A percentile compares a stretch with the other conserved stretches of the same genome.
phyloP scores from a whole-genome alignment of 2,113 vertebrate genomes.

The Cephalopterus ornatus region DNA sequence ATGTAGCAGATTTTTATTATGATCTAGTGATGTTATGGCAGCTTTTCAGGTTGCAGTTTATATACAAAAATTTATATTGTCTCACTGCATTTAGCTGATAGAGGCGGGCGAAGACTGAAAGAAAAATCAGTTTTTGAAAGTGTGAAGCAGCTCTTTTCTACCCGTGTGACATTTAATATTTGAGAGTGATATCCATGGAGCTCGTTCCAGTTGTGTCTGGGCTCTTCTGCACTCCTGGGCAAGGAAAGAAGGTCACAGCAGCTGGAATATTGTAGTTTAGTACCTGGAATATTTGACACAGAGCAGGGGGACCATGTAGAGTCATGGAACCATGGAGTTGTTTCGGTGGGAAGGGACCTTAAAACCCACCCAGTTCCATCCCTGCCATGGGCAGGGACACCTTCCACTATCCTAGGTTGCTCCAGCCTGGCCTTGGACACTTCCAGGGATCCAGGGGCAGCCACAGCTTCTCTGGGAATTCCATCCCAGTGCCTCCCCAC shows the following conservation, averaged over 20 bases:
- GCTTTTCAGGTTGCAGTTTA: not conserved
- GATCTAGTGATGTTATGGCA: not conserved
- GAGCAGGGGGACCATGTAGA: not conserved
- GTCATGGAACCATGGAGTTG: too few species aligned
- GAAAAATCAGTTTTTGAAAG: not conserved
- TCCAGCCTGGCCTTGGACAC: not conserved
- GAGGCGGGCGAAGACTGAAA: not conserved
- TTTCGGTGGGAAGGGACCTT: not conserved
- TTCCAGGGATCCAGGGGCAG: not conserved
- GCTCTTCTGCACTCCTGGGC: not conserved
- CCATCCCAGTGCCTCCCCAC: not conserved
- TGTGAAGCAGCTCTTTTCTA: not conserved
- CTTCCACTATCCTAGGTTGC: not conserved
- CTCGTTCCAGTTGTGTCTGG: not conserved
- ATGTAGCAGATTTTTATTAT: not conserved
- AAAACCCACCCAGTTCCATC: not conserved
- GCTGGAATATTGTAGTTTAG: not conserved
- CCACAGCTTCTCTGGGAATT: not conserved
- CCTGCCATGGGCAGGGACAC: not conserved
- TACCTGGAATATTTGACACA: rapidly evolving
- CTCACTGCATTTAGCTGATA: not conserved
- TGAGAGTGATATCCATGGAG: not conserved
- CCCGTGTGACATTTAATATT: too few species aligned
- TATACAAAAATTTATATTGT: not conserved
- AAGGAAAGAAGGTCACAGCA: not conserved